phyloP scores from a whole-genome alignment of 2,113 vertebrate species.

The Rafetus swinhoei region DNA sequence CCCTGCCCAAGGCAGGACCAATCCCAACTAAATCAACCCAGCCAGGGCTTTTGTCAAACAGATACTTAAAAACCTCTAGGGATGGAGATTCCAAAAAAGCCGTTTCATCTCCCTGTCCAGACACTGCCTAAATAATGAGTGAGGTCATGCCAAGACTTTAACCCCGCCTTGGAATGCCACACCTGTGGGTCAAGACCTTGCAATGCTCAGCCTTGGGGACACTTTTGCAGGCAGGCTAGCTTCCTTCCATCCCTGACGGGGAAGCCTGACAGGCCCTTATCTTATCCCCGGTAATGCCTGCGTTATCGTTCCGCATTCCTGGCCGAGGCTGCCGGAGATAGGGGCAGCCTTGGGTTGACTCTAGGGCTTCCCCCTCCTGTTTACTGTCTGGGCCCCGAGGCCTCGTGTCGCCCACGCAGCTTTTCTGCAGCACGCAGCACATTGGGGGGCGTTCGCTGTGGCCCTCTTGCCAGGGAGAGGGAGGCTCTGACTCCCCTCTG shows the following conservation, averaged over 20 bases:
- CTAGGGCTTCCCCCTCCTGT: not conserved
- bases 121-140: not conserved
- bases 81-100: not conserved
- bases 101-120: not conserved
- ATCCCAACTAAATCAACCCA: too few relatives aligned
- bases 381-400: not conserved
- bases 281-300: not conserved
- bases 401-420: not conserved
- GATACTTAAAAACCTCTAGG: too few relatives aligned
- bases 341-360: not conserved
- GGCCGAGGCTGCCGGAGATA: not conserved
- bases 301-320: not conserved
- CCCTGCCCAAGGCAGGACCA: too few relatives aligned
- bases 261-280: conserved; percentile 10
- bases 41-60: too few relatives aligned
- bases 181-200: not conserved
- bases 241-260: not conserved
- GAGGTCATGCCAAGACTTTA: not conserved
- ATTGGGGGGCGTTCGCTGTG: not conserved
- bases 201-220: conserved; percentile 20
- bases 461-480: not conserved
- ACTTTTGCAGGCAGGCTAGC: not conserved
- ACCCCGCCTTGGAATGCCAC: not conserved
- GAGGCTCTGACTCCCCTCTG: not conserved
- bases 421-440: not conserved